A percentile compares a stretch with the other conserved stretches of the same genome.
phyloP scores from a whole-genome alignment of 2,113 vertebrate species.

The Cebus imitator region DNA sequence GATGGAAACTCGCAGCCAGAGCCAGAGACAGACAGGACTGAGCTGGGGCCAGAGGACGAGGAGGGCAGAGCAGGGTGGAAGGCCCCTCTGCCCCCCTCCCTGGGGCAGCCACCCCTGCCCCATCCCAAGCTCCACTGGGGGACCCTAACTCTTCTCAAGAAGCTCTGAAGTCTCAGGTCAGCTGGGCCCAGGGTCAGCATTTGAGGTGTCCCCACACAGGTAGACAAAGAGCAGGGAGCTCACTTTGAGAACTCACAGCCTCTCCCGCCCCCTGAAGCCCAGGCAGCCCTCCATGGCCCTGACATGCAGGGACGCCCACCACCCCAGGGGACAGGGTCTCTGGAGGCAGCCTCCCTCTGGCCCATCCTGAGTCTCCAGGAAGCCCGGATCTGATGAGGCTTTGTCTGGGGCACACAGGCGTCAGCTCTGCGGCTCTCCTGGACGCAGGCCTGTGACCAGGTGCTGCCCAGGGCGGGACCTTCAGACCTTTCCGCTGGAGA shows the following conservation, averaged over 20 bases:
- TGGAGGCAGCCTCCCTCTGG: too few species aligned
- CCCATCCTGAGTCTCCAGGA: not conserved
- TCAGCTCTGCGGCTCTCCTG: not conserved
- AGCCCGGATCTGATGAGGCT: accelerated
- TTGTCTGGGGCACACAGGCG: accelerated
- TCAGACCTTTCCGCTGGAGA: not conserved
- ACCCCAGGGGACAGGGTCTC: too few species aligned
- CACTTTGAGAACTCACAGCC: not conserved
- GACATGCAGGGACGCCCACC: not conserved
- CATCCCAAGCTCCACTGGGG: not conserved
- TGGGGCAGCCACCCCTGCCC: not conserved
- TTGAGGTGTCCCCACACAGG: not conserved
- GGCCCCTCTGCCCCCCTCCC: not conserved
- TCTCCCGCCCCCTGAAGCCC: accelerated
- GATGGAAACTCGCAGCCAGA: too few species aligned
- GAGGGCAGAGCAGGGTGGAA: not conserved
- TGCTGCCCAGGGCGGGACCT: accelerated
- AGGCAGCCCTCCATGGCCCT: not conserved
- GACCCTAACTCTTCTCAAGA: not conserved
- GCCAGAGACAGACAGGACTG: not conserved
- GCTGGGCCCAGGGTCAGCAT: not conserved
- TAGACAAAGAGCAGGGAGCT: not conserved
- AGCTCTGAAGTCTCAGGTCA: not conserved
- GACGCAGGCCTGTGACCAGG: accelerated
- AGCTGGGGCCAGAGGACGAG: not conserved